A percentile compares a stretch with the other conserved stretches of the same genome.
phyloP scores from a whole-genome alignment of 2,888 invertebrate genomes.

The Orthosia incerta region DNA sequence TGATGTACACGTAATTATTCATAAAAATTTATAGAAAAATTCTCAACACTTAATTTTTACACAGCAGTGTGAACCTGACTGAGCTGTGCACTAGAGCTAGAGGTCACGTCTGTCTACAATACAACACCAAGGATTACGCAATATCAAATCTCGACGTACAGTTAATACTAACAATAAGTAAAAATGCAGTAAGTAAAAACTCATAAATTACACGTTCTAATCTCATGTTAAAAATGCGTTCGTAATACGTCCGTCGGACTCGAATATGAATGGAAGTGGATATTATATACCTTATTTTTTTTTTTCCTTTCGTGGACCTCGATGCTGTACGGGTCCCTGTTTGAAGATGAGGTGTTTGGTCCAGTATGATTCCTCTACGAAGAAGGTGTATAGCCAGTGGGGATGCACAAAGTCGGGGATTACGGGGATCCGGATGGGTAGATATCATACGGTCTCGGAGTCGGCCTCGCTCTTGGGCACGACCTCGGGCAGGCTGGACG shows the following conservation, averaged over 20 bases:
- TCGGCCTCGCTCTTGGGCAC: slow-evolving; percentile 74
- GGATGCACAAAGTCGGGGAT: slow-evolving; percentile 68
- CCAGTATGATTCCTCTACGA: slow-evolving; percentile 74
- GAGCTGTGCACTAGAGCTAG: background rate
- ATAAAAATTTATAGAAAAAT: slow-evolving; percentile 21
- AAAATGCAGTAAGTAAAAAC: slow-evolving; percentile 49
- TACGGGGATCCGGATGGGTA: slow-evolving; percentile 11
- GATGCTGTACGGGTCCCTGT: slow-evolving; percentile 37
- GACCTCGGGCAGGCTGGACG: slow-evolving; percentile 61
- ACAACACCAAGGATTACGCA: slow-evolving; percentile 52
- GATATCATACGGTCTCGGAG: slow-evolving; percentile 78
- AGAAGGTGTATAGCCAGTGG: slow-evolving; percentile 69
- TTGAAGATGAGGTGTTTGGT: slow-evolving; percentile 57
- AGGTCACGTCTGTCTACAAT: background rate
- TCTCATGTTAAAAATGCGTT: slow-evolving; percentile 60
- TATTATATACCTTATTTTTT: slow-evolving; percentile 16
- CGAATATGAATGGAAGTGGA: slow-evolving; percentile 14
- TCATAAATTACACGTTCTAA: slow-evolving; percentile 51
- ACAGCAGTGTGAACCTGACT: background rate
- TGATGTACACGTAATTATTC: slow-evolving; percentile 33
- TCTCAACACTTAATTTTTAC: background rate
- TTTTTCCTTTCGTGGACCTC: slow-evolving; percentile 11
- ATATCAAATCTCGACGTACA: slow-evolving; percentile 50
- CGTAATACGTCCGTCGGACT: slow-evolving; percentile 48
- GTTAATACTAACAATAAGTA: slow-evolving; percentile 62